Base-by-base conservation (phyloP, 2,113 vertebrate genomes). In the Zapus hudsonius region DNA sequence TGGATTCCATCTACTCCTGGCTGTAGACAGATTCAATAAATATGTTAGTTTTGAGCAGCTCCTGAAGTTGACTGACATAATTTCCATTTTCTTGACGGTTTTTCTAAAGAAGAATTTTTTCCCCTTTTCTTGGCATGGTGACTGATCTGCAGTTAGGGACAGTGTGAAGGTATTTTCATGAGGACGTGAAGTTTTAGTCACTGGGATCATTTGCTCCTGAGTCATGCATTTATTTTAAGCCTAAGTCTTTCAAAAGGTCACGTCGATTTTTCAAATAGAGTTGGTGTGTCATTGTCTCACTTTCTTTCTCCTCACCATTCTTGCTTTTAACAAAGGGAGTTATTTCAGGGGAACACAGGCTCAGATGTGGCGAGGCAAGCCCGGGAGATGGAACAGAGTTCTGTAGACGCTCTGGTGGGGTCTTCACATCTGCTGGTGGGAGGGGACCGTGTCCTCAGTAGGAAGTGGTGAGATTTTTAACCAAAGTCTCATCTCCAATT, bases 301-400 rank as follows among this genome's bases (percentile, higher is more conserved):
- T 2, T 87, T 79, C 94, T 94, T 95, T 93, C 72, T 96, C 75
- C 64, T 88, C 11, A 0, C 76, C 89, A 90, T 94, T 87, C 90
- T 93, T 36, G 84, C 88, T 95, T 96, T 96, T 93, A 94, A 95
- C 96, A 95, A 95, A 97, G 96, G 91, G 96, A 20, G 69, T 61
- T 64, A 42, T 83, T 82, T 90, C 13, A 22, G 36, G 81, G 70
- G 42, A 55, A 57, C 12, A 44, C 36, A 5, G 74, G 36, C 61
- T 44, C 15, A 17, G 64, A 7, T 0, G 73, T 5, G 20, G 12
- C 27, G 3, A 12, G 27, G 19, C 29, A 33, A 38, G n/a, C 27
- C 80, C 13, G 36, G 63, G 52, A 52, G 52, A 52, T 13, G 23
- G n/a, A 42, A 9, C 0, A 13, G 1, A 13, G 42, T 55, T 10